Evolutionary conservation across 2,113 vertebrate genomes (phyloP).

Genomic region (Tichodroma muraria): DNA sequence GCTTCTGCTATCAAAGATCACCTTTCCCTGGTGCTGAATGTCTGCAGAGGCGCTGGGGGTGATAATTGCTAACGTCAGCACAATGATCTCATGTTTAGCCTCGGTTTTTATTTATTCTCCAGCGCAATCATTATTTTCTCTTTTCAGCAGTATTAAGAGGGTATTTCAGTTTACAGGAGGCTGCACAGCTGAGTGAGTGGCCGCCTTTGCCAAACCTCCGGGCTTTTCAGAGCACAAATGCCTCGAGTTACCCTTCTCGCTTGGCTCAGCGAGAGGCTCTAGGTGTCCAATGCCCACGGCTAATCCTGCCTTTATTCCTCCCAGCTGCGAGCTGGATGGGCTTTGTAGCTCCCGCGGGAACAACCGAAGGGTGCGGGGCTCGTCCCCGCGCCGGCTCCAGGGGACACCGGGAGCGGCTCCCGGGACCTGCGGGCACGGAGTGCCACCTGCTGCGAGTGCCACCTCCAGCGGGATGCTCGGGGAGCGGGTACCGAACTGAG

Average conservation of each 20-base stretch:
- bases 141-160: background rate
- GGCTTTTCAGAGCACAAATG: background rate
- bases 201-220: background rate
- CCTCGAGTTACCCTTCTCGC: background rate
- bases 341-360: background rate
- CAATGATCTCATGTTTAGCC: background rate
- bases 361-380: fast-evolving
- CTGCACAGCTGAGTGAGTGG: background rate
- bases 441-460: background rate
- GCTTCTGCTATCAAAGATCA: background rate
- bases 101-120: background rate
- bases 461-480: fast-evolving
- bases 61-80: background rate
- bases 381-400: too few species aligned
- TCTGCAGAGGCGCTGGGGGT: background rate
- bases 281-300: background rate
- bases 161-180: background rate
- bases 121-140: background rate
- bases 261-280: background rate
- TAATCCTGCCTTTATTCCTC: background rate
- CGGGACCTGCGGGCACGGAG: fast-evolving
- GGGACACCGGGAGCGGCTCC: background rate
- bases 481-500: fast-evolving
- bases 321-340: background rate
- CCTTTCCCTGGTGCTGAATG: background rate